Evolutionary conservation across 2,113 vertebrate species (phyloP).

Genomic region (Cavia porcellus): DNA sequence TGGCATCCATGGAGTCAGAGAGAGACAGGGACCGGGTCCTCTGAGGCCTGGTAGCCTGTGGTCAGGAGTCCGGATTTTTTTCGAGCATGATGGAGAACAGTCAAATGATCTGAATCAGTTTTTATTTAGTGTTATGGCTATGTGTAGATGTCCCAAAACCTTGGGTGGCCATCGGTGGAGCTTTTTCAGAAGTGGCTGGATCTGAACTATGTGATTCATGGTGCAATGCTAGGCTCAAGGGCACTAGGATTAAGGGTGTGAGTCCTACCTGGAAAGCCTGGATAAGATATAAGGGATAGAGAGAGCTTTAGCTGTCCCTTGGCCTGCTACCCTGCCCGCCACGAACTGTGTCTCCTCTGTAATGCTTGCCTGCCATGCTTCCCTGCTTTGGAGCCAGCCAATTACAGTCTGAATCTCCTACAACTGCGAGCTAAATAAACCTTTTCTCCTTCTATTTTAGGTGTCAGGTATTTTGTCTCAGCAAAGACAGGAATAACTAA

Average conservation of each 20-base stretch:
- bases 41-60: neutral
- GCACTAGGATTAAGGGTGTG: neutral
- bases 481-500: neutral
- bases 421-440: neutral
- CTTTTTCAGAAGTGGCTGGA: neutral
- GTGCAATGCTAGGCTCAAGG: neutral
- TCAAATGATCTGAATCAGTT: neutral
- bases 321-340: neutral
- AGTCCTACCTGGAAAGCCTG: neutral
- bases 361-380: neutral
- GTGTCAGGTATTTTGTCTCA: neutral
- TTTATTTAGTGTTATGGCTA: neutral
- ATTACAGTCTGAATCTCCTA: neutral
- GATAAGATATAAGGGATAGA: neutral
- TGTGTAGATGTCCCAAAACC: neutral
- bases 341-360: no score
- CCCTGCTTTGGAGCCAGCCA: neutral
- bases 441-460: neutral
- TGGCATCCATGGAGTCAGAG: accelerated
- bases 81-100: neutral
- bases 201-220: neutral
- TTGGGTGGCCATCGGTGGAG: neutral
- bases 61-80: neutral
- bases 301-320: neutral
- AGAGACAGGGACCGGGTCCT: neutral